Conservation (phyloP, 2,113 vertebrate species). For the Ascaphus truei region DNA sequence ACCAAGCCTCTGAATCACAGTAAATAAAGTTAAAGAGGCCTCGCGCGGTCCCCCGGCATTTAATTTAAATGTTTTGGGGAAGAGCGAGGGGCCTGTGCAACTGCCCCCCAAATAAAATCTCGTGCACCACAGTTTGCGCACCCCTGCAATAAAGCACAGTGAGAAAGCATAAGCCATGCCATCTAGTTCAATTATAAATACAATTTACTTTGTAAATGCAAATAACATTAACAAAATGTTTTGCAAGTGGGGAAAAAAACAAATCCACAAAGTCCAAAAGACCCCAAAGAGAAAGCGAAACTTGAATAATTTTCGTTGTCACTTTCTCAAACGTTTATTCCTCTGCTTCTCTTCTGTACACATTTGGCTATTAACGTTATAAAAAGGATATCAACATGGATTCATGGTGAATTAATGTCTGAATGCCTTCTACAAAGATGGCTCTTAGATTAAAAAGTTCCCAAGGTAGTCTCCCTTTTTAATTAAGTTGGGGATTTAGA, state of each 20-base stretch:
- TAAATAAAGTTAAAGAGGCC: too few relatives aligned
- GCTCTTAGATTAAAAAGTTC: slow-evolving; percentile 23
- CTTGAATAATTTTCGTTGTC: not conserved
- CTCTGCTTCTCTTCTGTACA: not conserved
- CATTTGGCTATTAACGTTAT: slow-evolving; percentile 1
- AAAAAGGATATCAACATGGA: slow-evolving; percentile 15
- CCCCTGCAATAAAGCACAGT: too few relatives aligned
- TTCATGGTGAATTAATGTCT: slow-evolving; percentile 7
- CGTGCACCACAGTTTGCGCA: too few relatives aligned
- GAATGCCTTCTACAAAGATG: slow-evolving; percentile 18
- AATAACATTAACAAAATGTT: slow-evolving; percentile 5
- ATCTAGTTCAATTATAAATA: not conserved
- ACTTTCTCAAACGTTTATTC: slow-evolving; percentile 5
- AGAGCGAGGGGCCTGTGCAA: too few relatives aligned
- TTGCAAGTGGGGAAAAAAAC: not conserved
- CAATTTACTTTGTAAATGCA: not conserved
- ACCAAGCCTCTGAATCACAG: too few relatives aligned
- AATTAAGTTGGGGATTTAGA: slow-evolving; percentile 26
- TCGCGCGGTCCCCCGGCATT: too few relatives aligned
- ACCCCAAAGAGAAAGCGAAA: not conserved
- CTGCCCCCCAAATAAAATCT: too few relatives aligned
- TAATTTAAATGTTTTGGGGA: too few relatives aligned
- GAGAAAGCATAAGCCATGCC: too few relatives aligned
- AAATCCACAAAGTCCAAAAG: not conserved
- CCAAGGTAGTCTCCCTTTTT: slow-evolving; percentile 13